Percentiles rank a stretch among this genome's conserved stretches.
These are phyloP conservation scores for Melanocharis versteri DNA, from an alignment of 2,113 vertebrate species.

Conservation along the genomic window DNA sequence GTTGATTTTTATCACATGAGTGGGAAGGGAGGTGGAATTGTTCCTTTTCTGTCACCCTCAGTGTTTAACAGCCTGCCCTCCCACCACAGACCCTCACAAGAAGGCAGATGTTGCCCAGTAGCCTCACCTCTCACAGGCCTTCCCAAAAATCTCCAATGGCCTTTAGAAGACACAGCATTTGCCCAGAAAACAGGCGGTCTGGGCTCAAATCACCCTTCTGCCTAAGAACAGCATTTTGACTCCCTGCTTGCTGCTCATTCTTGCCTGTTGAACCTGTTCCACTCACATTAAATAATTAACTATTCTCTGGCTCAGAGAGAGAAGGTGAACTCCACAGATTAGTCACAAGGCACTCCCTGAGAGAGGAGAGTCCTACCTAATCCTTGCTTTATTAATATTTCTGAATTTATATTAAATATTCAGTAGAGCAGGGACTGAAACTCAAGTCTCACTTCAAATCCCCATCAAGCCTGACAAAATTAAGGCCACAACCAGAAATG, in stretches of 20 bases:
- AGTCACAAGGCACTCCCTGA: neutral
- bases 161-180: neutral
- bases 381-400: slow-evolving; percentile 43
- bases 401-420: slow-evolving; percentile 9
- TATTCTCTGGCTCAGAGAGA: neutral
- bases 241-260: neutral
- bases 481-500: neutral
- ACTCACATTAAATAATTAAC: neutral
- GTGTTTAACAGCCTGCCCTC: neutral
- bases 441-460: neutral
- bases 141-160: neutral
- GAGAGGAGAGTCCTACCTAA: neutral
- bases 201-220: neutral
- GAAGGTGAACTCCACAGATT: neutral
- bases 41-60: neutral
- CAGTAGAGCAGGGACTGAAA: neutral
- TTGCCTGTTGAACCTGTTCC: neutral
- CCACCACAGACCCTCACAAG: neutral
- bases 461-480: neutral
- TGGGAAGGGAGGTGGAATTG: neutral
- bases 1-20: neutral
- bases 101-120: neutral
- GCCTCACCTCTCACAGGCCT: neutral
- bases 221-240: neutral
- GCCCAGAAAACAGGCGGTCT: neutral